These are phyloP conservation scores for Odontophorus gujanensis DNA, from an alignment of 2,113 vertebrate genomes.

Conservation along the genomic window DNA sequence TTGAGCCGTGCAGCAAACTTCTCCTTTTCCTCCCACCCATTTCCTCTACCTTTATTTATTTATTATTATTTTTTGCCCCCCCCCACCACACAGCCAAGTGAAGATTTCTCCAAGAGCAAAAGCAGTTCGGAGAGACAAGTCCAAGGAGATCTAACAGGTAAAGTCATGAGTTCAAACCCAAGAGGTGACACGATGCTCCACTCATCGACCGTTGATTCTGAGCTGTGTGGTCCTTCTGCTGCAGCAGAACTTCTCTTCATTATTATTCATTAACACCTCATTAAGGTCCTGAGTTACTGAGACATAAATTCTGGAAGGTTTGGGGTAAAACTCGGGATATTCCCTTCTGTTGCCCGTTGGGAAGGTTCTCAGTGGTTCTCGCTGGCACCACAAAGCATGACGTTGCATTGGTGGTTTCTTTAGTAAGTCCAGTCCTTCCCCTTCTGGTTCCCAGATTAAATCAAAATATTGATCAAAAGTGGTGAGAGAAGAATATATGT, in stretches of 20 bases:
- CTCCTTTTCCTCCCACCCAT: neutral
- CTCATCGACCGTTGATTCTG: too few species aligned
- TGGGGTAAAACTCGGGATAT: neutral
- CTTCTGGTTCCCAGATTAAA: neutral
- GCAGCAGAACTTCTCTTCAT: neutral
- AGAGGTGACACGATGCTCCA: fast-evolving
- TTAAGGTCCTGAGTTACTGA: neutral
- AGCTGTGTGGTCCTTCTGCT: neutral
- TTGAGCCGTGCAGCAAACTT: too few species aligned
- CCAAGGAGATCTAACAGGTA: constrained; percentile 34
- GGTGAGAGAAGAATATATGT: neutral
- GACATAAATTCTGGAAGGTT: neutral
- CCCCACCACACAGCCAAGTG: constrained; percentile 51
- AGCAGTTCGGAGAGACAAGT: neutral
- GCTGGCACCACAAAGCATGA: neutral
- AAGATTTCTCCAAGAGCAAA: neutral
- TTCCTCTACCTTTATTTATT: neutral
- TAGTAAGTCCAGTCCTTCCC: fast-evolving
- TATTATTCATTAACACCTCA: neutral
- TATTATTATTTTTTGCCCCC: fast-evolving
- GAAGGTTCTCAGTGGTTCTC: neutral
- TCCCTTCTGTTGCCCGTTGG: neutral
- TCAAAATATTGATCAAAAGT: neutral
- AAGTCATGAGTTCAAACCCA: neutral
- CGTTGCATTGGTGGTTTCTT: neutral